Base-by-base conservation (phyloP, 2,113 vertebrate species). In the Anthoscopus minutus region DNA sequence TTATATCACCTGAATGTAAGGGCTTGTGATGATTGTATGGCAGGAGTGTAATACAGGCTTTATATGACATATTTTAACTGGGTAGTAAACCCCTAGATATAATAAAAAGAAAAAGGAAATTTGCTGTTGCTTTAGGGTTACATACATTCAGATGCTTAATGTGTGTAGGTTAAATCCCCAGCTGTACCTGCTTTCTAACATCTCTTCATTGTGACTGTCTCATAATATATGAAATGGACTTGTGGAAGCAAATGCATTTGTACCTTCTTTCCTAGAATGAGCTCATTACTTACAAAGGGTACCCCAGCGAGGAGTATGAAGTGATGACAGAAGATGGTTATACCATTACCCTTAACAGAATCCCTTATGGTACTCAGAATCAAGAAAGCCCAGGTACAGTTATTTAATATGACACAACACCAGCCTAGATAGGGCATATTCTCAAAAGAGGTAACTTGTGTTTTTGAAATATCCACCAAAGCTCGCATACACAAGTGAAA, bases 251-350 rank as follows among this genome's bases (percentile, higher is more conserved):
- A 66, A 86, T 19, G 28, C 3, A 23, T 88, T 69, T 91, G 33
- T 78, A 57, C 28, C 25, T 93, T 86, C 37, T 81, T 35, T 73
- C 71, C 54, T 57, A 96, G 94, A 78, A 58, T 3, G 60, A 91
- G 27, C 81, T 95, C 15, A 58, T 95, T 47, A 38, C 69, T 50
- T 89, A 73, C 77, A 96, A 74, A 77, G 94, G 89, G 35, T 96
- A 94, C 51, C 91, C 83, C 60, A 58, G 72, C 0, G 72, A 96
- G 69, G 86, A 96, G 24, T 89, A 91, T 45, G 72, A 95, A 62
- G 89, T 89, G 81, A 53, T 9, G 3, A 93, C 91, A 81, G 91
- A 96, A 81, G 96, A 94, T 62, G 80, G 86, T 53, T 96, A 88
- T 66, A 54, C 13, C 28, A 57, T 94, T 54, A 91, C 60, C 23